Conservation (phyloP, 2,113 vertebrate species). For the Columba livia region DNA sequence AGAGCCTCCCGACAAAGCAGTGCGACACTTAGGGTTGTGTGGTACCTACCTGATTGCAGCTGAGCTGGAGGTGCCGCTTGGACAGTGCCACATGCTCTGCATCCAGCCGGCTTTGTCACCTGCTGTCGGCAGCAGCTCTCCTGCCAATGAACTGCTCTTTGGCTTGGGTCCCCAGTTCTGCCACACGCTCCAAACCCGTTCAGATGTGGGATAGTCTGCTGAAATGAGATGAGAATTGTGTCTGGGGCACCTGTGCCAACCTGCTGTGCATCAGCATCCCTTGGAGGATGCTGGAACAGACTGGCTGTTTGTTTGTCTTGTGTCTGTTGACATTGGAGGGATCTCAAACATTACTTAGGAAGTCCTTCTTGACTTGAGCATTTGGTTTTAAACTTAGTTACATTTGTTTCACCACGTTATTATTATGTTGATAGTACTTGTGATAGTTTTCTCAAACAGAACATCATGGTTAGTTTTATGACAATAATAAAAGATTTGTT, state of each 20-base stretch:
- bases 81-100: neutral
- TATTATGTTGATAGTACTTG: neutral
- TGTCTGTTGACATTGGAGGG: neutral
- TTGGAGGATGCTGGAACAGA: neutral
- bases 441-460: neutral
- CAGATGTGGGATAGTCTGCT: neutral
- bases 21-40: neutral
- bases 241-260: conserved; percentile 18
- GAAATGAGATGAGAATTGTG: neutral
- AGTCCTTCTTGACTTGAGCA: neutral
- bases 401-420: neutral
- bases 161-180: neutral
- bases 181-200: neutral
- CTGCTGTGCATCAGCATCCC: neutral
- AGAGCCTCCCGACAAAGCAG: neutral
- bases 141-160: neutral
- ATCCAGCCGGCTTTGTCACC: neutral
- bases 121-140: neutral
- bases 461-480: neutral
- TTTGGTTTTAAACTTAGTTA: conserved; percentile 5
- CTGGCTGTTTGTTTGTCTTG: neutral
- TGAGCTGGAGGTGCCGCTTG: neutral
- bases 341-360: neutral
- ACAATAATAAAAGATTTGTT: neutral
- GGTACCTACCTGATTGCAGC: neutral